Evolutionary conservation across 2,888 invertebrate genomes (phyloP), one percentile per base, ranked within the genome.

Genomic region (Leptopterna dolabrata): DNA sequence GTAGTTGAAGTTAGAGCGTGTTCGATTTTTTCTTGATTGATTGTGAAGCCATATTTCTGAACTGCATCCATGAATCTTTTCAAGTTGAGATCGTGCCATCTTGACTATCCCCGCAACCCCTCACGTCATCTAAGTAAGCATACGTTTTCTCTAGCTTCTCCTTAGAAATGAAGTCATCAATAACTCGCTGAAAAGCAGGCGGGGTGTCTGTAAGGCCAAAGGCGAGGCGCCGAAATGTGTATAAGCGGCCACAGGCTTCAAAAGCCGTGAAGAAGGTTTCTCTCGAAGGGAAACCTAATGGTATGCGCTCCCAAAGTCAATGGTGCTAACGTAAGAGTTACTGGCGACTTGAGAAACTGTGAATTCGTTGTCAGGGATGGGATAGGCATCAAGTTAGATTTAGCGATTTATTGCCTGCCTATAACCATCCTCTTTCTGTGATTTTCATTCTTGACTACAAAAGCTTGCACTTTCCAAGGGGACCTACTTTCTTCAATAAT

Each of bases 381-480:
- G 81, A 29, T 81, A 30, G 1, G 81, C 51, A 29, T 81, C 55
- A 14, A 81, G 19, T 24, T n/a, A 30, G 4, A 55, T 81, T 24
- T 81, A 81, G 14, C 70, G n/a, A n/a, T n/a, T n/a, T n/a, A n/a
- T n/a, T n/a, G n/a, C n/a, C n/a, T n/a, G n/a, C n/a, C n/a, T n/a
- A 24, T 81, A 51, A 55, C 55, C 81, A 51, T 51, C 2, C 27
- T 9, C 6, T 81, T 81, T 36, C 30, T 81, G 16, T 81, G 51
- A 14, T 81, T 81, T 30, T 81, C 43, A 19, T 78, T 78, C 1
- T n/a, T 83, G 13, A 83, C 83, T 41, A 83, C 83, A 43, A 83
- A 83, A 70, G 83, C 70, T 70, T n/a, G n/a, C n/a, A n/a, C n/a
- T n/a, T n/a, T n/a, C n/a, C n/a, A n/a, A n/a, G n/a, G n/a, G n/a